Conservation (phyloP, 2,113 vertebrate species). For the Bungarus multicinctus region DNA sequence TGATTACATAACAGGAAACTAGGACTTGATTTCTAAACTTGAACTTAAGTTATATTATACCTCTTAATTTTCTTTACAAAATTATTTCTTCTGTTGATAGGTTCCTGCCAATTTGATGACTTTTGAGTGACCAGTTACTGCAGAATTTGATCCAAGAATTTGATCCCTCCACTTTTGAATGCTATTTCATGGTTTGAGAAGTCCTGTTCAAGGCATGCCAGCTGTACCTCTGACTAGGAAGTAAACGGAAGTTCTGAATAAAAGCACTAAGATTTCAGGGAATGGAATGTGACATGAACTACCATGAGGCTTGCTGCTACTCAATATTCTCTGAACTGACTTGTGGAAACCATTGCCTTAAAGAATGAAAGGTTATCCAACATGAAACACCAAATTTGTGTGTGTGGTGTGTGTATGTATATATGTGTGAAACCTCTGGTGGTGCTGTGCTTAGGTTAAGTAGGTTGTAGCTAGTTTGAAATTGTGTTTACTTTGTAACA, state of each 20-base stretch:
- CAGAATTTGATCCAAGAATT: conserved; percentile 39
- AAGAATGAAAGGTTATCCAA: conserved; percentile 79
- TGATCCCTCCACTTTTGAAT: conserved; percentile 30
- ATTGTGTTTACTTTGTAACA: conserved; percentile 77
- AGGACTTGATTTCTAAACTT: background rate
- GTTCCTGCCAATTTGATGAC: conserved; percentile 99
- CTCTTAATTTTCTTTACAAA: background rate
- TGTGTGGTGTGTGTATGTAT: conserved; percentile 44
- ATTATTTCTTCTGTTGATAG: conserved; percentile 60
- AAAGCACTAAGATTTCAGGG: conserved; percentile 66
- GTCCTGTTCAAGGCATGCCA: conserved; percentile 67
- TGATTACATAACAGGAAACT: background rate
- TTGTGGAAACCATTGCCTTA: conserved; percentile 96
- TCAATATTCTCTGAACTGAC: conserved; percentile 72
- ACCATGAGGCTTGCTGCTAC: conserved; percentile 69
- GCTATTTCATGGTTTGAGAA: conserved; percentile 41
- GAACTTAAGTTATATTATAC: background rate
- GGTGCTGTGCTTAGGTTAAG: conserved; percentile 74
- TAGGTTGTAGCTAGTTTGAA: conserved; percentile 68
- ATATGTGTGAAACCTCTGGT: conserved; percentile 71
- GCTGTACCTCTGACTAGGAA: conserved; percentile 65
- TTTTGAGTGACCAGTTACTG: conserved; percentile 80
- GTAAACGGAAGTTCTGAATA: conserved; percentile 67
- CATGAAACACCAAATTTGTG: conserved; percentile 77
- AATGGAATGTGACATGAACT: conserved; percentile 65